A percentile compares a stretch with the other conserved stretches of the same genome.
These are phyloP conservation scores for Chrysogorgia sp. DNA, from an alignment of 92 coral and sea anemone species.

Conservation along the genomic window DNA sequence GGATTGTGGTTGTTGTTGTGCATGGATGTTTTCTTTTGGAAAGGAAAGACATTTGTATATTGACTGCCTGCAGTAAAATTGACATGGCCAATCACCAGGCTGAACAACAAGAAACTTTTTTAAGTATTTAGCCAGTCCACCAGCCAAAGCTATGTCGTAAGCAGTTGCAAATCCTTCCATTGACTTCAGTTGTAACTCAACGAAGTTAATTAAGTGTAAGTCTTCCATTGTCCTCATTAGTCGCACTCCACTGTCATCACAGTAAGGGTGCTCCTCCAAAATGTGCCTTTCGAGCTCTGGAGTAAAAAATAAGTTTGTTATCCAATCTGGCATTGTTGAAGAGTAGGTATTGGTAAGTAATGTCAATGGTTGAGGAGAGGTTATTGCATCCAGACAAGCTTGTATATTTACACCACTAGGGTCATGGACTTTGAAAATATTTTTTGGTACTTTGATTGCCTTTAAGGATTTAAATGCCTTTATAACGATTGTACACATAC, in stretches of 20 bases:
- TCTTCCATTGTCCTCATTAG: conserved; percentile 53
- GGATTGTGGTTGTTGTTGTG: neutral
- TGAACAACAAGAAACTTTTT: conserved; percentile 48
- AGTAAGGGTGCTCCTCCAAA: conserved; percentile 8
- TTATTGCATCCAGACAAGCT: conserved; percentile 19
- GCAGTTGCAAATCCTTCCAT: conserved; percentile 64
- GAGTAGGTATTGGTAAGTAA: neutral
- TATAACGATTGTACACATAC: conserved; percentile 26
- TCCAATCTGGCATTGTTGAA: conserved; percentile 17
- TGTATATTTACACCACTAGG: conserved; percentile 11
- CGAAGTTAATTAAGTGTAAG: conserved; percentile 46
- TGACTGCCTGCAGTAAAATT: conserved; percentile 49
- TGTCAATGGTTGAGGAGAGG: neutral
- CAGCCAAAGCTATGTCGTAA: conserved; percentile 46
- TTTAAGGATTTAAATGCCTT: conserved; percentile 28
- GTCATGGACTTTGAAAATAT: conserved; percentile 22
- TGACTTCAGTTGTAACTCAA: conserved; percentile 58
- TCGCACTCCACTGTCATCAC: conserved; percentile 7
- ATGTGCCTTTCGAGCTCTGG: neutral
- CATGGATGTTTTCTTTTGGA: conserved; percentile 10
- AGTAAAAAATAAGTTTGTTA: neutral
- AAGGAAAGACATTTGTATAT: conserved; percentile 34
- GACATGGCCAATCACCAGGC: conserved; percentile 70
- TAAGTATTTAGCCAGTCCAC: conserved; percentile 52
- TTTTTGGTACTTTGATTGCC: conserved; percentile 23